phyloP scores from a whole-genome alignment of 2,797 vertebrate species.

The Dendrocincla fuliginosa region DNA sequence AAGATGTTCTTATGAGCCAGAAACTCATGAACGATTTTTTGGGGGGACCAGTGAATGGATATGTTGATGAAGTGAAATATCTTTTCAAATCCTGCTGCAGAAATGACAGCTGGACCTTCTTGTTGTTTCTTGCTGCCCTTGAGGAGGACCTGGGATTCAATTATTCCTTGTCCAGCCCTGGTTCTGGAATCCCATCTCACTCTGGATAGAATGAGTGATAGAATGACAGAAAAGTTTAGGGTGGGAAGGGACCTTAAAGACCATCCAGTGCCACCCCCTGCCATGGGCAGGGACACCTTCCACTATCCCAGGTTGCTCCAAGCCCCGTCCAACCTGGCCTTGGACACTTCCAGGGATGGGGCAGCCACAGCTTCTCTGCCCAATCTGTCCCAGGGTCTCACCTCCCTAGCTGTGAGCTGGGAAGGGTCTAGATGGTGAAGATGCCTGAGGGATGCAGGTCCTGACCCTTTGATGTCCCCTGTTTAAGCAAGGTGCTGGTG shows the following conservation, averaged over 20 bases:
- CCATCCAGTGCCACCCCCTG: not conserved
- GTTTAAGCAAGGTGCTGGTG: not conserved
- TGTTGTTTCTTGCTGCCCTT: not conserved
- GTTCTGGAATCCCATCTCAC: not conserved
- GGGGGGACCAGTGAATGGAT: not conserved
- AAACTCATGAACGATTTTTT: not conserved
- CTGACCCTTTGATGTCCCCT: not conserved
- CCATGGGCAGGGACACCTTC: not conserved
- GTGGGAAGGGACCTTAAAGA: not conserved
- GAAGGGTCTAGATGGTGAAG: not conserved
- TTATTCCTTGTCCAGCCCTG: not conserved
- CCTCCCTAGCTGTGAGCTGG: not conserved
- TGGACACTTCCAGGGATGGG: not conserved
- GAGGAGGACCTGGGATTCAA: not conserved
- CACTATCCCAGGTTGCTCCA: not conserved
- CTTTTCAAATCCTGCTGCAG: not conserved
- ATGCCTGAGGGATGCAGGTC: not conserved
- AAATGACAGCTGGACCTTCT: not conserved
- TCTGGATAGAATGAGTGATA: not conserved
- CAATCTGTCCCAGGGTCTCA: not conserved
- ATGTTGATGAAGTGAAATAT: not conserved
- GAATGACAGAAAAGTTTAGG: not conserved
- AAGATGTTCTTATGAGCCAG: not conserved
- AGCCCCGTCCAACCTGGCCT: not conserved
- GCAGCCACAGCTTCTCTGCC: no score